Percentiles rank a stretch among this genome's conserved stretches.
Evolutionary conservation across 2,113 vertebrate genomes (phyloP).

Genomic region (Ardeotis arabs): DNA sequence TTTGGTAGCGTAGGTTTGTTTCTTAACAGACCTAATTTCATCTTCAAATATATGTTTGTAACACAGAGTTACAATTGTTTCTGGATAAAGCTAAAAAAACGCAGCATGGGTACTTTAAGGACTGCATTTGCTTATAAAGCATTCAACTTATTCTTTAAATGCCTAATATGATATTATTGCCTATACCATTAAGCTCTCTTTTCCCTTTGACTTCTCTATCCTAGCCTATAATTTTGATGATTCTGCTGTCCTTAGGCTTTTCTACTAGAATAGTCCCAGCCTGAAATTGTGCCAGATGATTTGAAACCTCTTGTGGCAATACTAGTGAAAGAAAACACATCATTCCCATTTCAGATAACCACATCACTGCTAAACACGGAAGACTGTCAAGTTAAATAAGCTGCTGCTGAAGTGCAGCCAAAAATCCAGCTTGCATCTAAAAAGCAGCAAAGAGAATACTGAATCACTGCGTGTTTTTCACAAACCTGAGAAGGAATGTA

Average conservation of each 20-base stretch:
- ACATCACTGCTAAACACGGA: not conserved
- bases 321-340: not conserved
- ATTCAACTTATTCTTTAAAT: not conserved
- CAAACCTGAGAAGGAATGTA: not conserved
- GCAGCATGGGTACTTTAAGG: not conserved
- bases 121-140: not conserved
- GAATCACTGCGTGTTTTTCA: not conserved
- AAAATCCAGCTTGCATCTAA: not conserved
- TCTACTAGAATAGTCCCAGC: not conserved
- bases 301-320: constrained; percentile 3
- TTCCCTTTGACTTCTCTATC: not conserved
- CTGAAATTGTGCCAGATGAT: not conserved
- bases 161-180: not conserved
- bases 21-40: not conserved
- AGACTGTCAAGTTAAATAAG: not conserved
- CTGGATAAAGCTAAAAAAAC: not conserved
- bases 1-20: not conserved
- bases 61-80: not conserved
- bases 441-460: not conserved
- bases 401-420: not conserved
- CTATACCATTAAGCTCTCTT: not conserved
- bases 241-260: not conserved
- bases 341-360: not conserved
- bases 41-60: not conserved
- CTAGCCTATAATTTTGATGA: not conserved